Conservation (phyloP, 2,113 vertebrate species). For the Aptenodytes patagonicus region DNA sequence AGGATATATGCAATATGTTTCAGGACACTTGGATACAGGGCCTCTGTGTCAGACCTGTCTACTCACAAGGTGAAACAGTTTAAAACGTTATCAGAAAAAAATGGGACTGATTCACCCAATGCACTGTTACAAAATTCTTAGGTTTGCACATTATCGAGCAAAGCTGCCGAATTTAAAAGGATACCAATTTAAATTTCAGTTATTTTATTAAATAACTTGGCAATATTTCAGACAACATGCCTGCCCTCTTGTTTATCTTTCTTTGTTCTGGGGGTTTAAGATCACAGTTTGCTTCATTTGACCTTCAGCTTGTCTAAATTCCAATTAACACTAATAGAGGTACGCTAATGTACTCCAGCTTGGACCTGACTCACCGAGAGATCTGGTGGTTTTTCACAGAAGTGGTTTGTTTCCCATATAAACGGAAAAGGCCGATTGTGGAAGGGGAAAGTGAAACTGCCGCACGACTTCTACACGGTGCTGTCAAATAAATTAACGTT, state of each 20-base stretch:
- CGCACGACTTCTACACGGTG: accelerated
- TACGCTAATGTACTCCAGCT: not conserved
- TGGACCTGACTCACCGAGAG: not conserved
- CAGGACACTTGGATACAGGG: not conserved
- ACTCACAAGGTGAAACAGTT: not conserved
- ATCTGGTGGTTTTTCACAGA: not conserved
- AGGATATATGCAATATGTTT: not conserved
- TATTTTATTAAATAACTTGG: not conserved
- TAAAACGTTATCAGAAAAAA: not conserved
- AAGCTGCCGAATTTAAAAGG: not conserved
- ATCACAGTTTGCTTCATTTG: not conserved
- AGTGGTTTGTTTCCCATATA: not conserved
- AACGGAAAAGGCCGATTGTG: not conserved
- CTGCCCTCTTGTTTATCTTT: not conserved
- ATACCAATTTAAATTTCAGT: not conserved
- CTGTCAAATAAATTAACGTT: not conserved
- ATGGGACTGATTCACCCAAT: not conserved
- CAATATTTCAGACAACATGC: not conserved
- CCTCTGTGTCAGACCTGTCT: not conserved
- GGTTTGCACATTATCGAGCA: not conserved
- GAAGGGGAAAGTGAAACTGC: not conserved
- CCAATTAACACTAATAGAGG: not conserved
- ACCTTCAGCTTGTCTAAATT: not conserved
- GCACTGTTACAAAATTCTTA: not conserved
- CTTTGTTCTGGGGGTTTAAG: not conserved